These are phyloP conservation scores for Trogon melanurus DNA, from an alignment of 2,113 vertebrate species.

Conservation along the genomic window DNA sequence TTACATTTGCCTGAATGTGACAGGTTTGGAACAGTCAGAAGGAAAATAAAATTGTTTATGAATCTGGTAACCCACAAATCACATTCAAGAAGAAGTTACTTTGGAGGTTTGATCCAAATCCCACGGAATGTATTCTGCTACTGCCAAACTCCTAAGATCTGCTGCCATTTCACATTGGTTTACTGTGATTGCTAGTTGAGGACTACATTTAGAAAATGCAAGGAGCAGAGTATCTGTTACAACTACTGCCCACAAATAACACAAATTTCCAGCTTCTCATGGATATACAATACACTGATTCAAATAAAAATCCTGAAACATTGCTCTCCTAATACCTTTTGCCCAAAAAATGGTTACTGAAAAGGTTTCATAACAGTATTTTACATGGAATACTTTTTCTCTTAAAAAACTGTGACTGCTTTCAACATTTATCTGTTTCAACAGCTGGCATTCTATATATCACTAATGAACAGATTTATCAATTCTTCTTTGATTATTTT, in stretches of 20 bases:
- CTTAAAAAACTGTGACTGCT: not conserved
- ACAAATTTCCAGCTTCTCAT: constrained; percentile 41
- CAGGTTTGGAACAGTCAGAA: not conserved
- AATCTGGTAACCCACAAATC: constrained; percentile 33
- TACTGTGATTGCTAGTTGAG: not conserved
- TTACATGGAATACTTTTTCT: not conserved
- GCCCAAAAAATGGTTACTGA: not conserved
- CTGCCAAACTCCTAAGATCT: constrained; percentile 49
- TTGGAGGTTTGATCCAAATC: not conserved
- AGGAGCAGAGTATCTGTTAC: constrained; percentile 14
- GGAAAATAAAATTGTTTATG: constrained; percentile 6
- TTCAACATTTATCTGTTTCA: not conserved
- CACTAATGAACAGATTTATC: not conserved
- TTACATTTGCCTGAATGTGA: not conserved
- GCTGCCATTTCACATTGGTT: constrained; percentile 29
- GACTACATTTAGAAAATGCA: constrained; percentile 31
- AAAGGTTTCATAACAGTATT: not conserved
- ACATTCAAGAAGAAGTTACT: constrained; percentile 19
- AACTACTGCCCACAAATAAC: constrained; percentile 14
- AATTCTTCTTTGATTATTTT: not conserved
- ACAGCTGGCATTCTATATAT: not conserved
- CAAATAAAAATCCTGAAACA: constrained; percentile 15
- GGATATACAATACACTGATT: not conserved
- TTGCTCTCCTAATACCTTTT: not conserved
- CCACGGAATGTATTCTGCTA: constrained; percentile 11